A percentile compares a stretch with the other conserved stretches of the same genome.
These are phyloP conservation scores for Clarias macrocephalus DNA, from an alignment of 2,113 vertebrate genomes.

Conservation along the genomic window DNA sequence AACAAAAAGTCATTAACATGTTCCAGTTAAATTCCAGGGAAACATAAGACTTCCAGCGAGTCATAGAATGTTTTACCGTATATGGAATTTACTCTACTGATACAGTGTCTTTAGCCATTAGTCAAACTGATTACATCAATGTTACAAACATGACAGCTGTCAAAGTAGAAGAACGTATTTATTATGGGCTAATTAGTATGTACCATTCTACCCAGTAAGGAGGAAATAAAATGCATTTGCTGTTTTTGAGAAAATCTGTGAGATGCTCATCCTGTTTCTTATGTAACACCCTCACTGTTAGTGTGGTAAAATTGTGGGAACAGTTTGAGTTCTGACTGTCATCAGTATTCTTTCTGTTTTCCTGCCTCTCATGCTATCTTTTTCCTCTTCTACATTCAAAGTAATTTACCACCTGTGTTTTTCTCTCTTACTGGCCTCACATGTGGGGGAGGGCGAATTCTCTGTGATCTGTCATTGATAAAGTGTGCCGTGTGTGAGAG, in stretches of 20 bases:
- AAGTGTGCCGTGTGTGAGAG: background rate
- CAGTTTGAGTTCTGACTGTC: background rate
- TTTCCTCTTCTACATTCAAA: slow-evolving; percentile 17
- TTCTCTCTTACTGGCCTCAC: background rate
- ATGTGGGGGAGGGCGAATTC: background rate
- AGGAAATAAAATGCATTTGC: background rate
- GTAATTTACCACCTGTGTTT: slow-evolving; percentile 19
- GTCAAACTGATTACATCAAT: no score
- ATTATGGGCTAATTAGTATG: no score
- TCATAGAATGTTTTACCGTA: no score
- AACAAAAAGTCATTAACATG: no score
- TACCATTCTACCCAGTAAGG: background rate
- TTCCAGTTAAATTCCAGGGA: no score
- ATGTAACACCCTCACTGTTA: slow-evolving; percentile 1
- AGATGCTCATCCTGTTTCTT: background rate
- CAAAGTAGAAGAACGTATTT: no score
- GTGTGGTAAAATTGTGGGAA: background rate
- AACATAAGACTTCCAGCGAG: no score
- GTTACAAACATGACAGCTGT: no score
- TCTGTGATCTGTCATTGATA: slow-evolving; percentile 23
- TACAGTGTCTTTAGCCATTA: no score
- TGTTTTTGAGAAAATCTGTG: background rate
- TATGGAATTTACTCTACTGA: no score
- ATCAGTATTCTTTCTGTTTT: background rate
- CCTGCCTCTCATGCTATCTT: background rate